Evolutionary conservation across 2,888 invertebrate genomes (phyloP).

Genomic region (Acleris cristana): DNA sequence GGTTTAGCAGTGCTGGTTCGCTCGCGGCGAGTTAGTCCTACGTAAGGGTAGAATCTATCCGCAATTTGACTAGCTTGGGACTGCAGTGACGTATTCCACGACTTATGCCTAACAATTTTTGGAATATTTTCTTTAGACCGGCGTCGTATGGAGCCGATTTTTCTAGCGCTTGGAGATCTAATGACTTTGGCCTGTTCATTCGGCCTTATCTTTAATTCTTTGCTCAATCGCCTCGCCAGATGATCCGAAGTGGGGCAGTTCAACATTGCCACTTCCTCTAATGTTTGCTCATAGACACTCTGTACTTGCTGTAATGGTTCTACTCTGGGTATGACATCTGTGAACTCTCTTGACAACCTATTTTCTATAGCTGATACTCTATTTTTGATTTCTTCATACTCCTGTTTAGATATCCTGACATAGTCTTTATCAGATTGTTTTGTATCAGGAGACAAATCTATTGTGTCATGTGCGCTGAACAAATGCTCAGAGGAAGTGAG

Average conservation of each 20-base stretch:
- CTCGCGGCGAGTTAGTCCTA: slow-evolving; percentile 76
- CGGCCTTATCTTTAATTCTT: slow-evolving; percentile 89
- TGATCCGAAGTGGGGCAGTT: slow-evolving; percentile 87
- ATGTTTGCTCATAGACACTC: slow-evolving; percentile 88
- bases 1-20: slow-evolving; percentile 67
- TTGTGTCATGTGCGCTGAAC: slow-evolving; percentile 75
- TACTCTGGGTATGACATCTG: slow-evolving; percentile 71
- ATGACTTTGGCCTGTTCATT: slow-evolving; percentile 88
- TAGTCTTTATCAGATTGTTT: slow-evolving; percentile 83
- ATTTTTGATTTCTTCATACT: slow-evolving; percentile 91
- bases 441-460: slow-evolving; percentile 71
- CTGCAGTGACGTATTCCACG: slow-evolving; percentile 85
- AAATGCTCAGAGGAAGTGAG: slow-evolving; percentile 73
- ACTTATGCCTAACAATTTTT: slow-evolving; percentile 84
- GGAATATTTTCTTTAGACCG: slow-evolving; percentile 86
- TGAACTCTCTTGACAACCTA: slow-evolving; percentile 87
- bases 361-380: slow-evolving; percentile 89
- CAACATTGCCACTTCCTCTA: slow-evolving; percentile 87
- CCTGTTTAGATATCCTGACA: slow-evolving; percentile 88
- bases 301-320: slow-evolving; percentile 87
- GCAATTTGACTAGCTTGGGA: slow-evolving; percentile 69
- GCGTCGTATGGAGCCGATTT: slow-evolving; percentile 89
- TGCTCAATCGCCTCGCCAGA: slow-evolving; percentile 87
- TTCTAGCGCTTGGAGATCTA: slow-evolving; percentile 91
- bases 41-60: slow-evolving; percentile 80